These are phyloP conservation scores for Tetragonula carbonaria DNA, from an alignment of 2,888 invertebrate species.

Conservation along the genomic window DNA sequence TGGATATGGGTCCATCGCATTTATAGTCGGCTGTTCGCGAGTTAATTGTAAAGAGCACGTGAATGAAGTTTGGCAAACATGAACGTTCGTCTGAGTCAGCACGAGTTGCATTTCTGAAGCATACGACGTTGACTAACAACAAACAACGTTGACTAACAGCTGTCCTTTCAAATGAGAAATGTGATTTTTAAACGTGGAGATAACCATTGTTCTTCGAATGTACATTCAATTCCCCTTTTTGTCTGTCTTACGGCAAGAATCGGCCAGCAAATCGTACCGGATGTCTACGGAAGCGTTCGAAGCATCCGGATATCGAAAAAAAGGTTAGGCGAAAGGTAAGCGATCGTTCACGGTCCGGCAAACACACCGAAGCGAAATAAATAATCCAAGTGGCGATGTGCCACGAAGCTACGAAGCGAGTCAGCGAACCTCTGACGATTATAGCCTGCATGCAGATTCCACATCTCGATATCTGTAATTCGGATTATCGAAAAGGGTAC, in stretches of 20 bases:
- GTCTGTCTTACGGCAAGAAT: not conserved
- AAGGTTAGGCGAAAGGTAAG: not conserved
- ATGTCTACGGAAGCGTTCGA: not conserved
- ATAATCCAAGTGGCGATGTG: constrained; percentile 35
- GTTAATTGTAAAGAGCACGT: too few species aligned
- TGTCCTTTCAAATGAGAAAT: too few species aligned
- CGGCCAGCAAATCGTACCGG: not conserved
- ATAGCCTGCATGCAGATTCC: constrained; percentile 35
- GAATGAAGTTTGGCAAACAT: too few species aligned
- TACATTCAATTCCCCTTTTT: too few species aligned
- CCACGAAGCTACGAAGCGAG: constrained; percentile 46
- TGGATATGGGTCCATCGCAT: too few species aligned
- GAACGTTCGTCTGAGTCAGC: too few species aligned
- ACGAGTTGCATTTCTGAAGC: too few species aligned
- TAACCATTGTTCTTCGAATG: too few species aligned
- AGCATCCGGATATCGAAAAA: not conserved
- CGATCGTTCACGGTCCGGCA: constrained; percentile 13
- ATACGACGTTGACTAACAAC: too few species aligned
- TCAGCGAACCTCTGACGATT: constrained; percentile 31
- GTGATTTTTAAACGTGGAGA: too few species aligned
- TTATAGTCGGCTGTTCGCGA: too few species aligned
- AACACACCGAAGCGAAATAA: constrained; percentile 26
- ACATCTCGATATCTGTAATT: constrained; percentile 51
- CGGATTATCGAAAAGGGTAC: constrained; percentile 53
- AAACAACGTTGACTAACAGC: too few species aligned